Evolutionary conservation across 1,140 invertebrate species (phyloP).

Genomic region (Drosophila obscura): DNA sequence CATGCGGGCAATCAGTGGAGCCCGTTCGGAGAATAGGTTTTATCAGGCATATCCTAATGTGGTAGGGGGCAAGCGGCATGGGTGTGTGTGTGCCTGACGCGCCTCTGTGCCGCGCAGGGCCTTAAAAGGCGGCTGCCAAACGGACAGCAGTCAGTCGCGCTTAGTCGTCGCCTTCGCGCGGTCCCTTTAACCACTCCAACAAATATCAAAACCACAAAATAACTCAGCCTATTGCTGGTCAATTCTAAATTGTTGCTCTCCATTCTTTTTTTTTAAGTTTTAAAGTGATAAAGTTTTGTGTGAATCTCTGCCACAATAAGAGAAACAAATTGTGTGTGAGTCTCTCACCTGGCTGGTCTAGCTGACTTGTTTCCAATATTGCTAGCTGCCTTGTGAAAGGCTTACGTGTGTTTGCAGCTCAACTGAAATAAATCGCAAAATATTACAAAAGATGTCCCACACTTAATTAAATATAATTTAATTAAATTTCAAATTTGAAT

Average conservation of each 20-base stretch:
- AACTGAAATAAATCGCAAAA: slow-evolving; percentile 26
- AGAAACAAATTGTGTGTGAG: slow-evolving; percentile 64
- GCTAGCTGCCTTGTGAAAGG: slow-evolving; percentile 84
- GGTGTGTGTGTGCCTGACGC: slow-evolving; percentile 4
- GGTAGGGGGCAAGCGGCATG: background rate
- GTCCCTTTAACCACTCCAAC: background rate
- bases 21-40: too few species aligned
- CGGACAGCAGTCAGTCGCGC: slow-evolving; percentile 26
- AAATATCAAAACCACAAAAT: background rate
- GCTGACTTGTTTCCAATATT: slow-evolving; percentile 63
- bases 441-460: background rate
- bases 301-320: background rate
- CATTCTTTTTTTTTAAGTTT: slow-evolving; percentile 6
- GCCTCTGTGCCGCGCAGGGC: background rate
- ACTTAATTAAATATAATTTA: background rate
- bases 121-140: slow-evolving; percentile 19
- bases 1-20: too few species aligned
- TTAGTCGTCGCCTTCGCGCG: slow-evolving; percentile 1
- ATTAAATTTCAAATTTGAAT: slow-evolving; percentile 5
- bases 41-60: slow-evolving; percentile 1
- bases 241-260: background rate
- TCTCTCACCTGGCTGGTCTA: slow-evolving; percentile 78
- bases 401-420: slow-evolving; percentile 75
- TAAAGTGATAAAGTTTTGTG: background rate
- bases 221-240: background rate